These are phyloP conservation scores for Charina bottae DNA, from an alignment of 2,113 vertebrate species.

Conservation along the genomic window DNA sequence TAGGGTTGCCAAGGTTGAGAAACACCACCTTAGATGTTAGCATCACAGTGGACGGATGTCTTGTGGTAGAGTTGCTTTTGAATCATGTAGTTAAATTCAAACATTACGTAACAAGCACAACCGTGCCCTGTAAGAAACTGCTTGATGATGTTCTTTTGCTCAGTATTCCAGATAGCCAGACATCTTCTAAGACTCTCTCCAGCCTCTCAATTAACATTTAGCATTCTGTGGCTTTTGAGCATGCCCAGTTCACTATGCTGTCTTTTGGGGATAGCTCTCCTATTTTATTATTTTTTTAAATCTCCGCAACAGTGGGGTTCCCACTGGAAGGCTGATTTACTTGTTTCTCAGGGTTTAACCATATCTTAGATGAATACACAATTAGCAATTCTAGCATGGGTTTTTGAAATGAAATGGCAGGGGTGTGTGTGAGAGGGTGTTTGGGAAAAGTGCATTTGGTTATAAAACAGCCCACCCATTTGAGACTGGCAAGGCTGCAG, in stretches of 20 bases:
- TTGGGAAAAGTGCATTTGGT: neutral
- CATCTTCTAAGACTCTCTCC: neutral
- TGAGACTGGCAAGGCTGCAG: neutral
- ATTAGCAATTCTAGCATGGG: neutral
- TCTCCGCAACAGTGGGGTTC: neutral
- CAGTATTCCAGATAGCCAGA: neutral
- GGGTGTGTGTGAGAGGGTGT: neutral
- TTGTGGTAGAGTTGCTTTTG: too few species aligned
- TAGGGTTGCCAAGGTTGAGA: too few species aligned
- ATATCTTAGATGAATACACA: neutral
- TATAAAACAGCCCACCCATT: neutral
- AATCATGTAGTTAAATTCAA: neutral
- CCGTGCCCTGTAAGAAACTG: neutral
- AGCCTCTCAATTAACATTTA: neutral
- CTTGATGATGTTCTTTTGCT: neutral
- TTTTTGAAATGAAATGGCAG: neutral
- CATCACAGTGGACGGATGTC: neutral
- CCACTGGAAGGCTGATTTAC: neutral
- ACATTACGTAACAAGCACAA: neutral
- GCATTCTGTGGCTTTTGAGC: neutral
- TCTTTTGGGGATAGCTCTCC: neutral
- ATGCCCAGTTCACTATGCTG: neutral
- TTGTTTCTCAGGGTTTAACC: neutral
- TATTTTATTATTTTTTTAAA: neutral
- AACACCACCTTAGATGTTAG: neutral